Base-by-base conservation (phyloP, 2,797 vertebrate species). In the Macroramphosus scolopax region DNA sequence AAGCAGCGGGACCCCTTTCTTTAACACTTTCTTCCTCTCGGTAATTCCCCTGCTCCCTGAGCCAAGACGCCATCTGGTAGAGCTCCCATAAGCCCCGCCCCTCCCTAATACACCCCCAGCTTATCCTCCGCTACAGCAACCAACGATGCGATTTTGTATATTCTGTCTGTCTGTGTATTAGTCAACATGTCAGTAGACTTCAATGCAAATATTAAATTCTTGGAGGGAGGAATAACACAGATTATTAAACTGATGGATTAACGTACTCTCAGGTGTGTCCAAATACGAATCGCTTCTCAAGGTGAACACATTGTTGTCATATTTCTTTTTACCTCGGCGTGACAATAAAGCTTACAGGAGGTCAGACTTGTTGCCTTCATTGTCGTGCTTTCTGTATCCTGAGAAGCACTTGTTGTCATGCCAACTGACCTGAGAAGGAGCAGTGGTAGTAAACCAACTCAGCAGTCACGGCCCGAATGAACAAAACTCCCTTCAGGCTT, bases 51-150 rank as follows among this genome's bases (percentile, higher is more conserved):
- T 24, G 13, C 46, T 40, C 51, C 55, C 51, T 41, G 68, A 75
- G 77, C 32, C 14, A 49, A 86, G 48, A 46, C 63, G 72, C 55
- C 72, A 75, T 84, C 76, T 83, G 46, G 63, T 35, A 3, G 53
- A 17, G 15, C 51, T 57, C 31, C 46, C 40, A 40, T 57, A 80
- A 55, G 62, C 68, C 44, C 55, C 63, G 3, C 54, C 64, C 63
- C 59, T 49, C 51, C 61, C 37, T 18, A 49, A 80, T 73, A 26
- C 2, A 44, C 16, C 11, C 20, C 14, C 39, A 17, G 59, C 62
- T 80, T 64, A 28, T 51, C 69, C 32, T 32, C 34, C 5, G 9
- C 41, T 17, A 13, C 51, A 25, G 36, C 39, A 58, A 45, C 57
- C 30, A 31, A 30, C 48, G 32, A 56, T 42, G 71, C 40, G 65